phyloP scores from a whole-genome alignment of 2,888 invertebrate species.

The Drosophila anomelani region DNA sequence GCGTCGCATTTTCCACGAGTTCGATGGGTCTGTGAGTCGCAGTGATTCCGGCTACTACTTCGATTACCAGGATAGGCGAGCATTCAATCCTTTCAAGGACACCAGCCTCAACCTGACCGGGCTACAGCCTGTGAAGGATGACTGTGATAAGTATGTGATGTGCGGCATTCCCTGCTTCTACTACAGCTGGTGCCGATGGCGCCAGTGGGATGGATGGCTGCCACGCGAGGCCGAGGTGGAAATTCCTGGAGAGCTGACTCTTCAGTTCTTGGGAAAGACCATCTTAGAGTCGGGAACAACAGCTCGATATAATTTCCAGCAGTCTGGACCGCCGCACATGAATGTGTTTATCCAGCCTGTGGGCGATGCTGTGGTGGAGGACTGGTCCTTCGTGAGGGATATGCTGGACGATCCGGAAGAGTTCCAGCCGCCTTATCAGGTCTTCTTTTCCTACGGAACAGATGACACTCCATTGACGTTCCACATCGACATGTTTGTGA shows the following conservation, averaged over 20 bases:
- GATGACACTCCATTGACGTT: slow-evolving; percentile 69
- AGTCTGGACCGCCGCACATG: slow-evolving; percentile 75
- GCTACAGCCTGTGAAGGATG: slow-evolving; percentile 52
- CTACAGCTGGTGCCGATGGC: slow-evolving; percentile 57
- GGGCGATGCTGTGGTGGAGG: slow-evolving; percentile 57
- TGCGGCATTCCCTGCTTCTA: slow-evolving; percentile 79
- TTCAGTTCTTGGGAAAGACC: slow-evolving; percentile 61
- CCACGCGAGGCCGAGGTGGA: slow-evolving; percentile 55
- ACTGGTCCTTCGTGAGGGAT: slow-evolving; percentile 75
- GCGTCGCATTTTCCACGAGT: slow-evolving; percentile 83
- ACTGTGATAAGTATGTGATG: slow-evolving; percentile 71
- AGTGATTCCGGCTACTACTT: slow-evolving; percentile 85
- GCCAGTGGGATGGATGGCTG: slow-evolving; percentile 65
- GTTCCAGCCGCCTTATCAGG: slow-evolving; percentile 69
- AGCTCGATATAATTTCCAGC: slow-evolving; percentile 64
- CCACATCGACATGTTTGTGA: slow-evolving; percentile 65
- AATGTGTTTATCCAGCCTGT: slow-evolving; percentile 74
- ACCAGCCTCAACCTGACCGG: slow-evolving; percentile 60
- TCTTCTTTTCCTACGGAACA: slow-evolving; percentile 71
- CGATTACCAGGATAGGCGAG: slow-evolving; percentile 83
- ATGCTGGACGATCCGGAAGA: slow-evolving; percentile 60
- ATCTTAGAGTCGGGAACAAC: slow-evolving; percentile 29
- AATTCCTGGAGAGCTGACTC: slow-evolving; percentile 58
- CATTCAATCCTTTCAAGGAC: slow-evolving; percentile 52
- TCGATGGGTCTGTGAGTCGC: slow-evolving; percentile 69